phyloP scores from a whole-genome alignment of 2,113 vertebrate genomes.

The Donacobius atricapilla region DNA sequence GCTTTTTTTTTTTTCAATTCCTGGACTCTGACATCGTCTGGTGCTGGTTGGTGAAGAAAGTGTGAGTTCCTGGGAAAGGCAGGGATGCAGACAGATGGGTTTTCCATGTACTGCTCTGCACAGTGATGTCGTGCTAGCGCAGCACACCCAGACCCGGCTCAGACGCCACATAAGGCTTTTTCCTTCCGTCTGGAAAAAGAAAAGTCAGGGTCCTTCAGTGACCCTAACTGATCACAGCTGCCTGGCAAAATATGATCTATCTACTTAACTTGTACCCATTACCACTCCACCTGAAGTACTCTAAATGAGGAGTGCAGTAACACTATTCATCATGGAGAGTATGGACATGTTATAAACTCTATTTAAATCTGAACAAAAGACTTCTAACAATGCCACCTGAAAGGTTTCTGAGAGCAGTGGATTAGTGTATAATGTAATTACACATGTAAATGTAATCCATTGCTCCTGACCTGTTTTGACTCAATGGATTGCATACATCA shows the following conservation, averaged over 20 bases:
- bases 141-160: not conserved
- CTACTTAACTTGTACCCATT: not conserved
- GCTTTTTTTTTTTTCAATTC: not conserved
- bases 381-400: not conserved
- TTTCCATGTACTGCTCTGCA: not conserved
- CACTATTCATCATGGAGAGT: not conserved
- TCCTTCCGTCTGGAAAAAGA: not conserved
- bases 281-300: not conserved
- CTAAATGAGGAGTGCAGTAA: not conserved
- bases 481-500: not conserved
- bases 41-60: not conserved
- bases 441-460: not conserved
- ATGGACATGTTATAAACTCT: not conserved
- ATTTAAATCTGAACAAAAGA: not conserved
- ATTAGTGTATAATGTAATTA: not conserved
- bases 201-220: not conserved
- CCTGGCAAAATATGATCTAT: not conserved
- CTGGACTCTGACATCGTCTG: not conserved
- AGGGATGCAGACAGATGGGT: not conserved
- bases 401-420: not conserved
- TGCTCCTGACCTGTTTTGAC: not conserved
- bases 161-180: not conserved
- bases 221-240: not conserved
- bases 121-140: rapidly evolving
- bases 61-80: not conserved